These are phyloP conservation scores for Tetrao urogallus DNA, from an alignment of 2,113 vertebrate species.

Conservation along the genomic window DNA sequence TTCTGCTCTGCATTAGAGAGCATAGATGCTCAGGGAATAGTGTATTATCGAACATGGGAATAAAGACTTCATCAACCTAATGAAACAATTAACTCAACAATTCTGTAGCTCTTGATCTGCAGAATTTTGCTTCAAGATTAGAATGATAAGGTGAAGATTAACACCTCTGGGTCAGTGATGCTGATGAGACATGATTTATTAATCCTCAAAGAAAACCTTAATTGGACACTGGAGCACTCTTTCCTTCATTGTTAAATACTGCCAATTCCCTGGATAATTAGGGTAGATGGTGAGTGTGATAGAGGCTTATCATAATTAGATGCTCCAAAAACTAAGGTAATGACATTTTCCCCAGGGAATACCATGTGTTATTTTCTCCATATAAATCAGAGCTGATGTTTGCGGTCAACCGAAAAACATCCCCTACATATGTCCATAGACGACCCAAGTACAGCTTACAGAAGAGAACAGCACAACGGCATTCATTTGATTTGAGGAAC, in stretches of 20 bases:
- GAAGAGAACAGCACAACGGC: neutral
- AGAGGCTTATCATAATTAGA: slow-evolving; percentile 74
- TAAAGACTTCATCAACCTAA: slow-evolving; percentile 59
- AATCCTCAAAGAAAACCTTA: slow-evolving; percentile 79
- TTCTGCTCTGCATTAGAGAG: slow-evolving; percentile 5
- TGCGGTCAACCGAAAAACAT: slow-evolving; percentile 51
- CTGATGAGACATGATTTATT: slow-evolving; percentile 78
- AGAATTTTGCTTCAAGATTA: slow-evolving; percentile 75
- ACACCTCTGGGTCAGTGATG: slow-evolving; percentile 64
- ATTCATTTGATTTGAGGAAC: slow-evolving; percentile 41
- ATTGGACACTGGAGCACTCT: slow-evolving; percentile 73
- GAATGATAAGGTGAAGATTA: slow-evolving; percentile 75
- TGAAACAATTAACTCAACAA: slow-evolving; percentile 73
- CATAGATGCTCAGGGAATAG: slow-evolving; percentile 10
- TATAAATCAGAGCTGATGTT: slow-evolving; percentile 54
- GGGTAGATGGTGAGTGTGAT: slow-evolving; percentile 62
- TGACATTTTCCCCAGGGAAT: slow-evolving; percentile 44
- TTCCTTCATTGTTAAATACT: slow-evolving; percentile 76
- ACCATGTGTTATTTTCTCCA: slow-evolving; percentile 44
- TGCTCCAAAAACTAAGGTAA: slow-evolving; percentile 55
- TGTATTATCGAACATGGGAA: neutral
- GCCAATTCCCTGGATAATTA: slow-evolving; percentile 57
- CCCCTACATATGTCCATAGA: slow-evolving; percentile 29
- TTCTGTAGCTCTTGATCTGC: slow-evolving; percentile 66
- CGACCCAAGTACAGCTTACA: slow-evolving; percentile 4